Evolutionary conservation across 2,113 vertebrate genomes (phyloP).

Genomic region (Notothenia rossii): DNA sequence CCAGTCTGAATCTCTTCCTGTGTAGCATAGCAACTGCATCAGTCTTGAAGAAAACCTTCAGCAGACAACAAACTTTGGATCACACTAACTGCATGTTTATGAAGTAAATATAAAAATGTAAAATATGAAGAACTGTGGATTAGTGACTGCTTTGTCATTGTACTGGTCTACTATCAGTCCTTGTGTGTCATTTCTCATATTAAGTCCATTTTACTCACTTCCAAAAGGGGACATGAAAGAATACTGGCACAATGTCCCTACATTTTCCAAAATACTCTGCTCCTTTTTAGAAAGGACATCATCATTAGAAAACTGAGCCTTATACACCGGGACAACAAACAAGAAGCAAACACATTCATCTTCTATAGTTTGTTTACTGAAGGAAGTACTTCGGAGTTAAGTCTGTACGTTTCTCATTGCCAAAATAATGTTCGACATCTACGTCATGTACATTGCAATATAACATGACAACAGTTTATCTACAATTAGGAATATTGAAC

Average conservation of each 20-base stretch:
- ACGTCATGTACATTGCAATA: too few species aligned
- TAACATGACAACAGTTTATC: neutral
- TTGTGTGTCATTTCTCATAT: neutral
- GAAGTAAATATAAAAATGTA: neutral
- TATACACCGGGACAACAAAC: neutral
- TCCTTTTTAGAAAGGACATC: neutral
- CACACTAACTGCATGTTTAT: conserved; percentile 1
- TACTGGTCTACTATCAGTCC: neutral
- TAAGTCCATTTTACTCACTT: neutral
- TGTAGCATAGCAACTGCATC: conserved; percentile 57
- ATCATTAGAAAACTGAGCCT: neutral
- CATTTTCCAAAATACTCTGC: neutral
- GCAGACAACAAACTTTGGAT: conserved; percentile 6
- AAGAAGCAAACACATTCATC: neutral
- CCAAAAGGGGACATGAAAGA: neutral
- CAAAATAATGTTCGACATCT: too few species aligned
- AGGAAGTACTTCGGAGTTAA: neutral
- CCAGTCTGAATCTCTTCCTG: conserved; percentile 28
- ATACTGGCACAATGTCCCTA: neutral
- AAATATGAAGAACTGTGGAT: neutral
- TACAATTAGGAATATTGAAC: neutral
- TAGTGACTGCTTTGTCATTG: too few species aligned
- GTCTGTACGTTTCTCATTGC: neutral
- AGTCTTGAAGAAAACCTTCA: conserved; percentile 29
- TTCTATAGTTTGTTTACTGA: neutral